phyloP scores from a whole-genome alignment of 2,888 invertebrate species.

The Coelinius sp. region DNA sequence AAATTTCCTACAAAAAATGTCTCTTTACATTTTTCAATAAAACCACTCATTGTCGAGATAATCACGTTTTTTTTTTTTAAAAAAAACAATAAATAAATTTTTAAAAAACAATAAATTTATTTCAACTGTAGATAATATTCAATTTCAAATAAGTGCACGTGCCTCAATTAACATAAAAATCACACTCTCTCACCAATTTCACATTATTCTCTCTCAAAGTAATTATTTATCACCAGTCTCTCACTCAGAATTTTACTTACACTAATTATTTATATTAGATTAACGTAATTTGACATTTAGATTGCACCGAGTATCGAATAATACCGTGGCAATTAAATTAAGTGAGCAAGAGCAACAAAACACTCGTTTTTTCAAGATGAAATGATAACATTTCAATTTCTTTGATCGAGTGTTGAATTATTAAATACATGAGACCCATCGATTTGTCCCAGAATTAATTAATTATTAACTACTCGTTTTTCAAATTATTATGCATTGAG shows the following conservation, averaged over 20 bases:
- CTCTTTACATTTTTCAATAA: background rate
- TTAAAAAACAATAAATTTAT: too few relatives aligned
- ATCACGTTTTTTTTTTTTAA: too few relatives aligned
- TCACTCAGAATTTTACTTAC: background rate
- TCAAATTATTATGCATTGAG: background rate
- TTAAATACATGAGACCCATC: background rate
- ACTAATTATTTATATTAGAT: background rate
- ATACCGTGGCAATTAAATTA: background rate
- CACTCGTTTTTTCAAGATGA: background rate
- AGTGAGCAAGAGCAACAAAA: background rate
- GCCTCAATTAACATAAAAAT: background rate
- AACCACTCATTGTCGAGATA: too few relatives aligned
- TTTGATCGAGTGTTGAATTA: background rate
- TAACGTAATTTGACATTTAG: background rate
- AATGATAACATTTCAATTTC: background rate
- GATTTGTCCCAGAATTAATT: background rate
- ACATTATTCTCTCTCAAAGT: background rate
- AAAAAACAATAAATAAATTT: too few relatives aligned
- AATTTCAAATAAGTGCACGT: background rate
- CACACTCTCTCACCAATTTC: background rate
- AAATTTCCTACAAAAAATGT: background rate
- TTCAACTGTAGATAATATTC: too few relatives aligned
- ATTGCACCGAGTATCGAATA: background rate
- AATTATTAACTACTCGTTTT: slow-evolving; percentile 7
- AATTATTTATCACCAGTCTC: background rate